Conservation (phyloP, 2,797 vertebrate genomes). For the Nannoperca australis region DNA sequence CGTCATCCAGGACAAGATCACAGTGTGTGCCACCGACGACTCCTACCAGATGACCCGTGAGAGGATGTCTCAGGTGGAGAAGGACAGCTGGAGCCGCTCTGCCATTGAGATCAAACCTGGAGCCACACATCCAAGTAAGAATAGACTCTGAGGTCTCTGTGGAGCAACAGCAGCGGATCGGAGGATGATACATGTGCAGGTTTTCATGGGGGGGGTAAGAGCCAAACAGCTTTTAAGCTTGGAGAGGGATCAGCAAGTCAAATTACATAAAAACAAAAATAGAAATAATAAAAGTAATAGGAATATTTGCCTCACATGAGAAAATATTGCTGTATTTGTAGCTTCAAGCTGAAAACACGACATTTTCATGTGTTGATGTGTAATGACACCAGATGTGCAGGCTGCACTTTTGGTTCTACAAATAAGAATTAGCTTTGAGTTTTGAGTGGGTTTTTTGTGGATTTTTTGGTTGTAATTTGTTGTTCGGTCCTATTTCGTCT, state of each 20-base stretch:
- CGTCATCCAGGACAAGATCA: conserved; percentile 90
- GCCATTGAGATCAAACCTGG: conserved; percentile 87
- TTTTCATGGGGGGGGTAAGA: conserved; percentile 15
- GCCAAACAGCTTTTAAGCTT: conserved; percentile 36
- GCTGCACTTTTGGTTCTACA: not conserved
- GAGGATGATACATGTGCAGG: conserved; percentile 17
- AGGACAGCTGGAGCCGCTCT: conserved; percentile 86
- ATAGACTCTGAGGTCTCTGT: conserved; percentile 9
- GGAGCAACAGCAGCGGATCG: conserved; percentile 15
- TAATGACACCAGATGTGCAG: conserved; percentile 52
- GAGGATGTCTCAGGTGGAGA: conserved; percentile 86
- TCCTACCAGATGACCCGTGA: conserved; percentile 87
- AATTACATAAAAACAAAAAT: conserved; percentile 49
- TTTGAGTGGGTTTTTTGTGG: too few relatives aligned
- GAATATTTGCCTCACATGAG: conserved; percentile 31
- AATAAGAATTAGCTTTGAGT: too few relatives aligned
- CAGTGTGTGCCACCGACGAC: conserved; percentile 89
- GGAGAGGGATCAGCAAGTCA: conserved; percentile 26
- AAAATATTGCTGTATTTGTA: conserved; percentile 28
- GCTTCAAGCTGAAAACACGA: conserved; percentile 48
- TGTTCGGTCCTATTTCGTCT: not conserved
- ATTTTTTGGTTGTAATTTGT: not conserved
- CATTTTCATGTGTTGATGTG: conserved; percentile 41
- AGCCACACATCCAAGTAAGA: conserved; percentile 83
- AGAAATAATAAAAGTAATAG: conserved; percentile 49